phyloP scores from a whole-genome alignment of 2,113 vertebrate genomes.

The Amblyopsis rosae region DNA sequence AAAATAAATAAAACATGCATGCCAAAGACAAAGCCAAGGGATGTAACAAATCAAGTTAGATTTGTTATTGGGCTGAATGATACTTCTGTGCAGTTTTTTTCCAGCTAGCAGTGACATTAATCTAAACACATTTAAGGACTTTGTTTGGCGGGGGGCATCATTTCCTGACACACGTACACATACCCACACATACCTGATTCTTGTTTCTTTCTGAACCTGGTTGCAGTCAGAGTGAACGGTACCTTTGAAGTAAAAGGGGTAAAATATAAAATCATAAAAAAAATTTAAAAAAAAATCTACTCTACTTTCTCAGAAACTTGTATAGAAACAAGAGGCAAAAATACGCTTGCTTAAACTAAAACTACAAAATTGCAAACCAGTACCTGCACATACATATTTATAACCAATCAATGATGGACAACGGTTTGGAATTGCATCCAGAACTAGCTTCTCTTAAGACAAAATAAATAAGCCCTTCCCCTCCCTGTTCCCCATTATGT shows the following conservation, averaged over 20 bases:
- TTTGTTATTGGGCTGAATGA: conserved; percentile 23
- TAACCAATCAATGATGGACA: conserved; percentile 14
- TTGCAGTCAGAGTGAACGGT: conserved; percentile 26
- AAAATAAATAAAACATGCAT: conserved; percentile 43
- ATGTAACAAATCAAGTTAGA: conserved; percentile 28
- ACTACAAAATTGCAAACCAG: conserved; percentile 38
- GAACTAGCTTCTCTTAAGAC: conserved; percentile 40
- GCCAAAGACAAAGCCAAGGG: conserved; percentile 41
- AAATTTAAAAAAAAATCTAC: conserved; percentile 10
- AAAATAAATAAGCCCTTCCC: conserved; percentile 73
- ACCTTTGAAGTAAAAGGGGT: conserved; percentile 24
- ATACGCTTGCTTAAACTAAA: conserved; percentile 31
- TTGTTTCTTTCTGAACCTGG: conserved; percentile 29
- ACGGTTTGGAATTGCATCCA: conserved; percentile 40
- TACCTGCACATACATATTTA: conserved; percentile 1
- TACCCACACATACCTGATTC: conserved; percentile 6
- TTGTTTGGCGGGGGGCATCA: conserved; percentile 29
- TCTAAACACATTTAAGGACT: conserved; percentile 36
- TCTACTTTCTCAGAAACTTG: conserved; percentile 12
- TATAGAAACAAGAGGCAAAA: conserved; percentile 15
- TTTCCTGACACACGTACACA: conserved; percentile 15
- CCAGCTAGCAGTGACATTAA: conserved; percentile 20
- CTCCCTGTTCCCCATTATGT: conserved; percentile 20
- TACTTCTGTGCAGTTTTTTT: conserved; percentile 10
- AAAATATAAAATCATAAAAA: not conserved